Evolutionary conservation across 2,797 vertebrate genomes (phyloP).

Genomic region (Tenualosa ilisha): DNA sequence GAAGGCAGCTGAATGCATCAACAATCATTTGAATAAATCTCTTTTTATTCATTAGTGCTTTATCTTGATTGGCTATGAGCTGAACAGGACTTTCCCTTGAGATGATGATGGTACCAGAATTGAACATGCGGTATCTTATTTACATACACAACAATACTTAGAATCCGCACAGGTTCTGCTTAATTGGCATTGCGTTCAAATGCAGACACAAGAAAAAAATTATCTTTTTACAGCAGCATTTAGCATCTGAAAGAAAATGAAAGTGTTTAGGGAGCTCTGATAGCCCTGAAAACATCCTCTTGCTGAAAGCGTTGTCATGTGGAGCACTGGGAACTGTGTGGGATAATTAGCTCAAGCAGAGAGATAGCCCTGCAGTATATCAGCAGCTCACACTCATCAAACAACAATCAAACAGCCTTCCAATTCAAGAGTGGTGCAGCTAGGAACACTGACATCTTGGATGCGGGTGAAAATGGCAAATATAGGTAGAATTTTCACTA

Average conservation of each 20-base stretch:
- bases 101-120: not conserved
- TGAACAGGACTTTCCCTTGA: not conserved
- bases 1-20: not conserved
- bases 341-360: not conserved
- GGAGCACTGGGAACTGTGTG: not conserved
- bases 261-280: not conserved
- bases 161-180: not conserved
- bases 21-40: slow-evolving; percentile 4
- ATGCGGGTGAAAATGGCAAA: no score
- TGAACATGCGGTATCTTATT: not conserved
- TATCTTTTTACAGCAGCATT: not conserved
- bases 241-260: slow-evolving; percentile 1
- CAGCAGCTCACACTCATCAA: not conserved
- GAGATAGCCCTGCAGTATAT: not conserved
- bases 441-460: not conserved
- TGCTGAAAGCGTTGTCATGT: not conserved
- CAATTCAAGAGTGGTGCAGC: not conserved
- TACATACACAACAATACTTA: not conserved
- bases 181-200: slow-evolving; percentile 9
- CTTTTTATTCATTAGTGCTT: slow-evolving; percentile 12
- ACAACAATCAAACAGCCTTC: not conserved
- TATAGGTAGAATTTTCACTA: no score
- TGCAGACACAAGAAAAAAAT: not conserved
- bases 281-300: not conserved
- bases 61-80: not conserved